Evolutionary conservation across 2,888 invertebrate species (phyloP), one percentile per base, ranked within the genome.

Genomic region (Cantharis nigra): DNA sequence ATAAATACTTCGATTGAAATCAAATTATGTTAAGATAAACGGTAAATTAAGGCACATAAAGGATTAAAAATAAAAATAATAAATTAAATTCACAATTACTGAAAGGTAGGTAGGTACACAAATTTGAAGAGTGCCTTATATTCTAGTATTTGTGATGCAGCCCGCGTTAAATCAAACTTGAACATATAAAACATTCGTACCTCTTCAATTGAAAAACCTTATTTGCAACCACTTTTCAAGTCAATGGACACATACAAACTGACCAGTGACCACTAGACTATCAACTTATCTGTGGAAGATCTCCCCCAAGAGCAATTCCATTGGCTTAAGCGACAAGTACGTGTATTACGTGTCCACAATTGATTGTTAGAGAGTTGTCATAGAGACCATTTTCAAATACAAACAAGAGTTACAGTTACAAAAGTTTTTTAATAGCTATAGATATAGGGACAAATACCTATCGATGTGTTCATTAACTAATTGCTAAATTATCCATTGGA

Each of bases 281-380:
- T 86, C 87, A 86, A 84, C 86, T 87, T 87, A 87, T 86, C 87
- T 86, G 84, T 82, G 78, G 79, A 79, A 82, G 83, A 87, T 86
- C 84, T 83, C 83, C 84, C 83, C 84, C 84, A 83, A 84, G 85
- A 86, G 82, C 84, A 82, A 81, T 85, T 84, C 85, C 84, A 84
- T 85, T 85, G 85, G 85, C 81, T 83, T 81, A 49, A 81, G 81
- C 79, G 80, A 80, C 83, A 83, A 84, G 84, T 85, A 85, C 85
- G 82, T 83, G 83, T 80, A 82, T 87, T 23, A 88, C 88, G 88
- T 88, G 88, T 87, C 85, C 83, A 84, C 87, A 86, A 88, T 87
- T 87, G 88, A 88, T 88, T 88, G 88, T 87, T 85, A 84, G 84
- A 82, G 82, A 83, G 87, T 88, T 81, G 86, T 84, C 87, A 87